Conservation (phyloP, 1,140 invertebrate species). For the Nixonia krombeini region DNA sequence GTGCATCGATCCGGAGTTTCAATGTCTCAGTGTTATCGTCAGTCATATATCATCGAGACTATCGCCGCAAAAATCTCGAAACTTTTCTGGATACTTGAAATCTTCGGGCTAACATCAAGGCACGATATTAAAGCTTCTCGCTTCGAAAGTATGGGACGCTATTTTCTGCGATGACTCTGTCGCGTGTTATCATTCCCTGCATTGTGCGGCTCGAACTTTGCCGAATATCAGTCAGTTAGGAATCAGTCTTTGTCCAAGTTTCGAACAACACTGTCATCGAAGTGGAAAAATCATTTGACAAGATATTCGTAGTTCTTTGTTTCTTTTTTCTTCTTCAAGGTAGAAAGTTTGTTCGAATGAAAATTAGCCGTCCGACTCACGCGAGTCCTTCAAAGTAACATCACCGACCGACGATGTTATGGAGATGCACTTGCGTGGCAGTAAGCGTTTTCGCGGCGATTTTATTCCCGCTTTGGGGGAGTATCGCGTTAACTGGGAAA, state of each 20-base stretch:
- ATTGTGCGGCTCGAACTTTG: too few species aligned
- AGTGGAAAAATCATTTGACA: too few species aligned
- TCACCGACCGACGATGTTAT: constrained; percentile 7
- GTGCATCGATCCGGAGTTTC: constrained; percentile 59
- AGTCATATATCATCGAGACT: constrained; percentile 68
- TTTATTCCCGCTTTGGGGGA: constrained; percentile 23
- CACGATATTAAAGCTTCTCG: constrained; percentile 44
- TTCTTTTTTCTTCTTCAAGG: neutral
- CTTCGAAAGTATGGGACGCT: constrained; percentile 35
- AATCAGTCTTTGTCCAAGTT: too few species aligned
- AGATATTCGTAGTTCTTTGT: too few species aligned
- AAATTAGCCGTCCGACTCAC: neutral
- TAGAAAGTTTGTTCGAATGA: neutral
- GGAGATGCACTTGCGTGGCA: constrained; percentile 1
- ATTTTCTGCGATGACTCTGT: constrained; percentile 60
- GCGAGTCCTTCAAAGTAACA: neutral
- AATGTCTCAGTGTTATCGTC: constrained; percentile 67
- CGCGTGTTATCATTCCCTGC: too few species aligned
- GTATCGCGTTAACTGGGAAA: constrained; percentile 26
- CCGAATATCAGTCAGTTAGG: too few species aligned
- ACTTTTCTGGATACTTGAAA: constrained; percentile 53
- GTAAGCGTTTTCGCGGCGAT: constrained; percentile 13
- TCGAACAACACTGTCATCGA: too few species aligned
- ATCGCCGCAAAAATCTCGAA: constrained; percentile 61
- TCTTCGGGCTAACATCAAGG: constrained; percentile 40